Evolutionary conservation across 2,888 invertebrate species (phyloP), one percentile per base, ranked within the genome.

Genomic region (Scaptomyza polygonia): DNA sequence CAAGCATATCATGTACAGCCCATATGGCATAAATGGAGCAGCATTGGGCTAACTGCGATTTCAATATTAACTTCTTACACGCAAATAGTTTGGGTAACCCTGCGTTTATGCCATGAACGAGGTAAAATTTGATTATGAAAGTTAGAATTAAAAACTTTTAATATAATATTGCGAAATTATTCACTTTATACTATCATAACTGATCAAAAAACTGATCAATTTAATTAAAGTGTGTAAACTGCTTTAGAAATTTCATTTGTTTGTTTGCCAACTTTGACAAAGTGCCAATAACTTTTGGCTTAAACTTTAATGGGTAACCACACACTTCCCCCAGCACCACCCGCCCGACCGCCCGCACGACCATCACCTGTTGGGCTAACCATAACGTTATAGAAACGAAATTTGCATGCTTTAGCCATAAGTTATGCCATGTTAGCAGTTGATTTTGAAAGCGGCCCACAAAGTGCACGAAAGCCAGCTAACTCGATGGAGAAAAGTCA

Each of bases 351-450:
- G n/a, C n/a, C n/a, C n/a, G 8, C 51, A 3, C 1, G 2, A n/a
- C 16, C 30, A 4, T 39, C 59, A 64, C 36, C 52, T 34, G 27
- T 39, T 57, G 29, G 29, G 16, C 72, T 30, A 54, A 52, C 44
- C 62, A 78, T 79, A 79, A 78, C 75, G 81, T 81, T 12, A 45
- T 29, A 57, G 73, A 57, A 67, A 59, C 7, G 14, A 36, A 71
- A 77, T 84, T 86, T 77, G 88, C 84, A 88, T 88, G 87, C 55
- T 58, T 72, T 43, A 72, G 55, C 82, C 75, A 72, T 79, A 88
- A 87, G 79, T 88, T 86, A 85, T 88, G 88, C 79, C 85, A 85
- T 85, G 88, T 86, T 88, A 82, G 79, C 86, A 88, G 85, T 87
- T 87, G 88, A 82, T 82, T 87, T 72, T 76, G 54, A 74, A 74